Evolutionary conservation across 1,140 invertebrate genomes (phyloP), one percentile per base, ranked within the genome.

Genomic region (Phthorimaea operculella): DNA sequence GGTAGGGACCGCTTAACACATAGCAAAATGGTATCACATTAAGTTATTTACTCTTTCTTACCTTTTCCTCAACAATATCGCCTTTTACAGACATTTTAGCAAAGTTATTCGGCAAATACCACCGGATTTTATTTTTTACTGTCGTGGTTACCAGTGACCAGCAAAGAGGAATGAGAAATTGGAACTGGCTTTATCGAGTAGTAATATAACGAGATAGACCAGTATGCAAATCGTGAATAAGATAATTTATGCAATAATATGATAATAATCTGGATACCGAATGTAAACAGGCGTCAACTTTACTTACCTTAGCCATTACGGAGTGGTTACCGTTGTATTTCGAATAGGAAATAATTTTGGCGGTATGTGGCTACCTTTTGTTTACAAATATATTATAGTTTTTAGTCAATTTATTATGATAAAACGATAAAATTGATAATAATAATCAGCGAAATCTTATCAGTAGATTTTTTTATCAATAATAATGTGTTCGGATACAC

Each of bases 311-410:
- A 66, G 74, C 76, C 80, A 83, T 83, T 58, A 65, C 63, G 60
- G 76, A 72, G 57, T 71, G 72, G 68, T 74, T 70, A 34, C 74
- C 80, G 76, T 82, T 81, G 63, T 81, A 83, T 74, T 83, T 81
- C 8, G 69, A 70, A 63, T 81, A 83, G 80, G 72, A 83, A 74
- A 53, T 73, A 81, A 83, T 83, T 81, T 83, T 83, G 80, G 55
- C 72, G 77, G 65, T 58, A 55, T 76, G 68, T 63, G 55, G 55
- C 45, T 36, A 51, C 55, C 57, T 55, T 36, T 60, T 59, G 33
- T 49, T 44, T 54, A 49, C 14, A 57, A 57, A 52, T 50, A 52
- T 47, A 45, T 28, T 6, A n/a, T 28, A 58, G 1, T 45, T 18
- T 18, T 39, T 28, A 28, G 21, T 28, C 21, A 28, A 28, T 36